Percentiles rank a stretch among this genome's conserved stretches.
phyloP scores from a whole-genome alignment of 2,888 invertebrate species.

The Himalopsyche anomala region DNA sequence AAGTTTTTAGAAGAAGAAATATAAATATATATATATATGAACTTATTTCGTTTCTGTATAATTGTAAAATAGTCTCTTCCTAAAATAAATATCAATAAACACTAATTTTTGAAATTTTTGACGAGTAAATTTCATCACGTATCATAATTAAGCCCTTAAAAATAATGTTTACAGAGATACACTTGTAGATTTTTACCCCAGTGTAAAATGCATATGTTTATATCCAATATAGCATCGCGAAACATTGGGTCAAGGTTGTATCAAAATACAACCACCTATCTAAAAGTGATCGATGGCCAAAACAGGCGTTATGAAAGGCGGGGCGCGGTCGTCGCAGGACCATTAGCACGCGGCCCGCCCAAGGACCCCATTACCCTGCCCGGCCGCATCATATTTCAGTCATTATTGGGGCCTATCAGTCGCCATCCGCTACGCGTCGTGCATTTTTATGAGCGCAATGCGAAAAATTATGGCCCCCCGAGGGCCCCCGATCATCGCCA shows the following conservation, averaged over 20 bases:
- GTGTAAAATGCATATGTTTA: no score
- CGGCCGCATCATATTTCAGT: constrained; percentile 49
- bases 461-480: constrained; percentile 56
- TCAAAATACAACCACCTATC: constrained; percentile 2
- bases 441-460: constrained; percentile 51
- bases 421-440: constrained; percentile 52
- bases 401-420: constrained; percentile 56
- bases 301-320: constrained; percentile 32
- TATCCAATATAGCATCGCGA: background rate
- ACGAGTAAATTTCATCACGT: no score
- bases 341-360: constrained; percentile 51
- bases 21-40: no score
- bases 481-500: constrained; percentile 47
- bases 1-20: no score
- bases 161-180: no score
- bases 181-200: no score
- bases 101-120: no score
- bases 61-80: no score
- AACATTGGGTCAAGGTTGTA: constrained; percentile 17
- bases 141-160: no score
- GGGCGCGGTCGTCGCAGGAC: constrained; percentile 44
- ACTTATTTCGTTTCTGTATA: no score
- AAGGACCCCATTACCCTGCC: constrained; percentile 46
- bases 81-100: no score
- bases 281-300: constrained; percentile 3